phyloP scores from a whole-genome alignment of 2,888 invertebrate genomes.

The Acleris holmiana region DNA sequence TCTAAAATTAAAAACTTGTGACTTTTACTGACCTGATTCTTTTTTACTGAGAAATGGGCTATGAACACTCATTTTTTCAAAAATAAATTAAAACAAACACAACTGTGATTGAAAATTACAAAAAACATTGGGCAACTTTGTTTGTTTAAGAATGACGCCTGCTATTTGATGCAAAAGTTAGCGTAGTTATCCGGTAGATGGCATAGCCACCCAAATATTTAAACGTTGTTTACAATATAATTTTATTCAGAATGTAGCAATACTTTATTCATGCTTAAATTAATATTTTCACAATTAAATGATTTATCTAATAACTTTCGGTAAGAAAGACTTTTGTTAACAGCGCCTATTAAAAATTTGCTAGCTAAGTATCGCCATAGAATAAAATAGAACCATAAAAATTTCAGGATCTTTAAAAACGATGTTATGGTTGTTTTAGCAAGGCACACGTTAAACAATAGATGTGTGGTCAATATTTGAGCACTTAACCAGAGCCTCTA shows the following conservation, averaged over 20 bases:
- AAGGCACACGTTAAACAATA: too few relatives aligned
- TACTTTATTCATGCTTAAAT: too few relatives aligned
- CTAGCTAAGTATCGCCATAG: too few relatives aligned
- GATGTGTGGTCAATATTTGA: too few relatives aligned
- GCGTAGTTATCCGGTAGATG: neutral
- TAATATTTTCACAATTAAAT: too few relatives aligned
- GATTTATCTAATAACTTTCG: too few relatives aligned
- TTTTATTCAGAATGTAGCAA: too few relatives aligned
- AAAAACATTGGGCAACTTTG: conserved; percentile 7
- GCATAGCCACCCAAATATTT: conserved; percentile 1
- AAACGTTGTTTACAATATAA: neutral
- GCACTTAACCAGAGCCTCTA: too few relatives aligned
- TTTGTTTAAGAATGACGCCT: conserved; percentile 19
- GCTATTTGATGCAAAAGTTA: conserved; percentile 3
- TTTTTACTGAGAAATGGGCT: conserved; percentile 19
- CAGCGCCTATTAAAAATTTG: too few relatives aligned
- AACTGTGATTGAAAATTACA: neutral
- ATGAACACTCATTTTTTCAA: conserved; percentile 11
- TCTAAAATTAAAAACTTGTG: neutral
- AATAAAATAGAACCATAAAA: too few relatives aligned
- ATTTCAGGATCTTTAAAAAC: neutral
- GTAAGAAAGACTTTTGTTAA: too few relatives aligned
- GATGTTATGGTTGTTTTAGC: too few relatives aligned
- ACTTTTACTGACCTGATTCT: conserved; percentile 6
- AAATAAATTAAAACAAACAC: neutral